Conservation (phyloP, 2,797 vertebrate species). For the Sebastes iracundus region DNA sequence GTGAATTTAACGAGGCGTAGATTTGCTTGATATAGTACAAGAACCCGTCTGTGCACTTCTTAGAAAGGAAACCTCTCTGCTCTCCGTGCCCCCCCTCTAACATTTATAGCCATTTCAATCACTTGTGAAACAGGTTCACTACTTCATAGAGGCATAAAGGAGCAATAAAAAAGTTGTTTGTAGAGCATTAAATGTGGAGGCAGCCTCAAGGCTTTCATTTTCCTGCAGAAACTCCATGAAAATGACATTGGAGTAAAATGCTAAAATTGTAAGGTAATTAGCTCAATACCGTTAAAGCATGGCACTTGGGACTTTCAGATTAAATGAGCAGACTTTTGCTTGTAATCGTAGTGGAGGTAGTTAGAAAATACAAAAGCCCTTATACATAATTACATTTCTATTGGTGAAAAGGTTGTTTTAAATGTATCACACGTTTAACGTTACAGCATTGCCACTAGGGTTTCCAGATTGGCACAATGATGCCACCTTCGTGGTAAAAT, state of each 20-base stretch:
- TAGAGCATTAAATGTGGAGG: conserved; percentile 24
- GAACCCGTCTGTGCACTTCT: conserved; percentile 1
- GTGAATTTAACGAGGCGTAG: conserved; percentile 33
- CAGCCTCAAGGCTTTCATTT: conserved; percentile 11
- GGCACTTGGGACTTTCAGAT: background rate
- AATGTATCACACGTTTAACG: background rate
- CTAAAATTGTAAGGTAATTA: background rate
- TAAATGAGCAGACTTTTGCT: background rate
- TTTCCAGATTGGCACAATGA: background rate
- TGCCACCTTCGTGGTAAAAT: background rate
- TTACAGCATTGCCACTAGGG: background rate
- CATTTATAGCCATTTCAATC: conserved; percentile 50
- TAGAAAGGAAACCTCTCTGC: conserved; percentile 15
- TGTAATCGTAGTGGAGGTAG: background rate
- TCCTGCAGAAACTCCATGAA: background rate
- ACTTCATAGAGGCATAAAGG: conserved; percentile 23
- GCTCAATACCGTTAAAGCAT: background rate
- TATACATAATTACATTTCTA: background rate
- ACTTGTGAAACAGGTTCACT: conserved; percentile 29
- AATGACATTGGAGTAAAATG: background rate
- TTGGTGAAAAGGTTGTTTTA: background rate
- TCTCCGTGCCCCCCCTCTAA: background rate
- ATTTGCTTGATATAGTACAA: conserved; percentile 12
- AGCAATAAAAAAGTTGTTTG: conserved; percentile 51
- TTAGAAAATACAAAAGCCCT: background rate